Evolutionary conservation across 1,140 invertebrate genomes (phyloP).

Genomic region (Aricia agestis): DNA sequence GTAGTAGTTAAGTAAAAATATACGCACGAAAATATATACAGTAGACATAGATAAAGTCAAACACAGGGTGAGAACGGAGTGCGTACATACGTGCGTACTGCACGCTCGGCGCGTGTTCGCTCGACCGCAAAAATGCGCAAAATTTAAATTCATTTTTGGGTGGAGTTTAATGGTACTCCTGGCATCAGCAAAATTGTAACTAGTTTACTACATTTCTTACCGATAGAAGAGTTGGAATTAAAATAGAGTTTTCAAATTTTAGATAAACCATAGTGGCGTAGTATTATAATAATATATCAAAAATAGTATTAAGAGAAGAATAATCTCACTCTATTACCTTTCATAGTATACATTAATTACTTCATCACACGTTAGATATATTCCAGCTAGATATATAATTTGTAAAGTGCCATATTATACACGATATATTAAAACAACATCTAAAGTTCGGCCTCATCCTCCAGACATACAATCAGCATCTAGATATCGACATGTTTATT

Average conservation of each 20-base stretch:
- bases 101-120: neutral
- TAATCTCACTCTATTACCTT: too few relatives aligned
- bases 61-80: neutral
- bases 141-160: neutral
- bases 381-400: too few relatives aligned
- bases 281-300: too few relatives aligned
- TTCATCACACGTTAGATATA: too few relatives aligned
- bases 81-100: neutral
- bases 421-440: too few relatives aligned
- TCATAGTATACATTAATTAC: too few relatives aligned
- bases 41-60: neutral
- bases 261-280: too few relatives aligned
- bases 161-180: neutral
- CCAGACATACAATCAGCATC: neutral
- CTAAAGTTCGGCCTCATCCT: neutral
- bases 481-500: conserved; percentile 23
- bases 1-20: neutral
- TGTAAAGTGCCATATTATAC: neutral
- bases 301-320: too few relatives aligned
- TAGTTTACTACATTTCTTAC: too few relatives aligned
- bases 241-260: too few relatives aligned
- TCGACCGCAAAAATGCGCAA: neutral
- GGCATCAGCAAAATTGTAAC: neutral
- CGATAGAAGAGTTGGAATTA: too few relatives aligned
- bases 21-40: neutral